Base-by-base conservation (phyloP, 2,888 invertebrate genomes). In the Stenoptilia bipunctidactyla region DNA sequence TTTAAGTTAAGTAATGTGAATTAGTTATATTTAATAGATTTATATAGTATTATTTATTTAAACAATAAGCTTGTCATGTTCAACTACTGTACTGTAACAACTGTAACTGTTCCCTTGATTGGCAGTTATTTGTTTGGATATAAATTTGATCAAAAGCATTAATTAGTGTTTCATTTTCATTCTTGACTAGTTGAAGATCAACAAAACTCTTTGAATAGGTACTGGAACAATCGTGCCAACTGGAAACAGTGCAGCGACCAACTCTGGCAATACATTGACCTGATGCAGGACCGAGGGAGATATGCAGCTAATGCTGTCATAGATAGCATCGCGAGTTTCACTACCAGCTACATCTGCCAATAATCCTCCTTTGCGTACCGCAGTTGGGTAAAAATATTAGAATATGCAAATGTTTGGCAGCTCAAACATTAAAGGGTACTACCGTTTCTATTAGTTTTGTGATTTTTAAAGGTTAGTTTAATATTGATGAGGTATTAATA, bases 191-290 rank as follows among this genome's bases (percentile, higher is more conserved):
- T 47, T 88, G 87, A 72, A 91, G 87, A 61, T 95, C 94, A 10
- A 94, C 94, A 68, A 94, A 94, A 0, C 90, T 89, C 66, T 94
- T 95, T 25, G 93, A 93, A 66, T 95, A 94, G 6, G 75, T n/a
- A n/a, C n/a, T n/a, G 61, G 66, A 85, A 93, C 43, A 94, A 67
- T 13, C 76, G 63, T 0, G 90, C 85, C 63, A 87, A 73, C 66
- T 94, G 93, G 2, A 94, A 87, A 13, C 88, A 85, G 52, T 92
- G 88, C 37, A 95, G 85, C 1, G 94, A 76, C 0, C 86, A 70
- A 36, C 94, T 93, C 56, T 90, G 72, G 70, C 93, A 94, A 79
- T 90, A 94, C 47, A 94, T 85, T 34, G 87, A 85, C 55, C 88
- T 90, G 50, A 52, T 53, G 55, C 88, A 88, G 1, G 66, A 58